Evolutionary conservation across 2,888 invertebrate species (phyloP), one percentile per base, ranked within the genome.

Genomic region (Thera britannica): DNA sequence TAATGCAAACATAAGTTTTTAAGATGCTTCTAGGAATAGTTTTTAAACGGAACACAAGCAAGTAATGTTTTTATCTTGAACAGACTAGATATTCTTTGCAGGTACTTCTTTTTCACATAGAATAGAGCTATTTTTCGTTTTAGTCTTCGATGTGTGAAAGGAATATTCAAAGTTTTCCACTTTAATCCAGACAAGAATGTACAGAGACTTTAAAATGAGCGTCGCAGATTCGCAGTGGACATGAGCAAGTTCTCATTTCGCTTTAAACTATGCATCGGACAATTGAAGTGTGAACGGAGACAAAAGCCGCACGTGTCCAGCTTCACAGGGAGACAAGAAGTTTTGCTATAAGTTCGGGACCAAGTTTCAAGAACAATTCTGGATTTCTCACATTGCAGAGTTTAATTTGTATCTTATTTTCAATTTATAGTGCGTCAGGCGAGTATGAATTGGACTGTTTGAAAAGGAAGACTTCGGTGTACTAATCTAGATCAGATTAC

Each of bases 251-350:
- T 58, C 41, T 63, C 51, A 62, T 62, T 55, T 8, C 36, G 44
- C 52, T 52, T 61, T 52, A 51, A 52, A 58, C 51, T 58, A 63
- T 65, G 54, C 46, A 65, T 9, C 61, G 64, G 60, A 62, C 68
- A 68, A 11, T 58, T 38, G 52, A 49, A 68, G 60, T 57, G 60
- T 57, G 58, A 60, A 55, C 11, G 44, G 48, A 56, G 12, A 7
- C 12, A 38, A 23, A 38, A 38, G 62, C 59, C 55, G 63, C 65
- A 66, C 58, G 58, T 64, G 70, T 8, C 62, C 23, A 49, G 54
- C 48, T 67, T 68, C 70, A 70, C 57, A 67, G 58, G 9, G 61
- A 34, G 36, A 11, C 12, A 56, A 2, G 0, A 58, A 69, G 70
- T 70, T 64, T 58, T 62, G n/a, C 11, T n/a, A 60, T 3, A 49